phyloP scores from a whole-genome alignment of 2,113 vertebrate genomes.

The Neogale vison region DNA sequence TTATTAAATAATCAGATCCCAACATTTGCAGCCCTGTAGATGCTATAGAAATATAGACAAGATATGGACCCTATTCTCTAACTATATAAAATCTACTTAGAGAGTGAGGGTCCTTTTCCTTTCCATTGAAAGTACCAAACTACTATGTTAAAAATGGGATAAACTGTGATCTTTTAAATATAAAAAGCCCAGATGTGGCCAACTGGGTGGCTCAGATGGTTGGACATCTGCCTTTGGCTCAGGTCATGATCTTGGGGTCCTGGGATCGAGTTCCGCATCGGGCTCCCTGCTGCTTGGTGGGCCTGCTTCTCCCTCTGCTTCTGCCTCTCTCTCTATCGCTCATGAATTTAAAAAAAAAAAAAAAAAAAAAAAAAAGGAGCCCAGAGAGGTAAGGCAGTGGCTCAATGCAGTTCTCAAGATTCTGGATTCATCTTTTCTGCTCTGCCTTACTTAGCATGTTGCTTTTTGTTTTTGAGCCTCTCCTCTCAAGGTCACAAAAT shows the following conservation, averaged over 20 bases:
- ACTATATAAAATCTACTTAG: not conserved
- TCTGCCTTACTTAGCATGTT: not conserved
- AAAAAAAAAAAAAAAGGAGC: not conserved
- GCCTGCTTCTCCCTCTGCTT: no score
- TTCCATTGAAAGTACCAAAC: constrained; percentile 42
- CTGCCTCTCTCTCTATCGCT: no score
- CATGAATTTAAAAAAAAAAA: no score
- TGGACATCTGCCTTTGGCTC: no score
- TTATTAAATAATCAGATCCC: not conserved
- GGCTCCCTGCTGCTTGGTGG: no score
- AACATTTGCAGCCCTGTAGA: not conserved
- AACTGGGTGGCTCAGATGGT: no score
- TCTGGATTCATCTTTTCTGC: not conserved
- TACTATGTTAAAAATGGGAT: not conserved
- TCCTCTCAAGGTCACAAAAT: constrained; percentile 21
- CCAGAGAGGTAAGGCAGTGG: not conserved
- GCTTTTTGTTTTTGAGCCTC: not conserved
- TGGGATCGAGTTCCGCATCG: no score
- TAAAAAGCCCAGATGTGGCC: not conserved
- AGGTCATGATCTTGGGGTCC: no score
- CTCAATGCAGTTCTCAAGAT: not conserved
- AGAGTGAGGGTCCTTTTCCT: not conserved
- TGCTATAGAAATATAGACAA: not conserved
- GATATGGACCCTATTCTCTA: not conserved
- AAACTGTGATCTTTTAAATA: not conserved